Conservation (phyloP, 2,888 invertebrate genomes). For the Stenoptilia bipunctidactyla region DNA sequence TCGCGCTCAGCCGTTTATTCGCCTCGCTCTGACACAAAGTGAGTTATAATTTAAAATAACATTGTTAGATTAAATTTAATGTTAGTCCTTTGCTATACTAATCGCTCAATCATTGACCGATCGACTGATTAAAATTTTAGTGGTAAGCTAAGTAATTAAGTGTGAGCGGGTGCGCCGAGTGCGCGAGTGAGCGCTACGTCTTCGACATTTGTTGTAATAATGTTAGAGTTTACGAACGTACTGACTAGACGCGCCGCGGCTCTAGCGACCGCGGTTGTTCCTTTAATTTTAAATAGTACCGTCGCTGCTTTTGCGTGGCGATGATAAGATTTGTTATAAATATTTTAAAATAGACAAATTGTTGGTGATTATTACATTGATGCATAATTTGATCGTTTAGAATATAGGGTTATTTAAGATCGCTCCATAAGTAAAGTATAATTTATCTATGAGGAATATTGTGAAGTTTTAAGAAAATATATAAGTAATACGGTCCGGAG, state of each 20-base stretch:
- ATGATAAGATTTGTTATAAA: constrained; percentile 55
- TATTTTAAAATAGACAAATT: constrained; percentile 60
- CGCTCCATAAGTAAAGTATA: constrained; percentile 68
- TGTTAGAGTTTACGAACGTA: constrained; percentile 49
- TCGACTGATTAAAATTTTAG: constrained; percentile 72
- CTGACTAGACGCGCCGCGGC: constrained; percentile 35
- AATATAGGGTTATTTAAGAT: constrained; percentile 70
- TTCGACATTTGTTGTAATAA: constrained; percentile 41
- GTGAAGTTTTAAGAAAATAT: constrained; percentile 56
- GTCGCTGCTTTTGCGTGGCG: constrained; percentile 26
- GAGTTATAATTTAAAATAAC: constrained; percentile 70
- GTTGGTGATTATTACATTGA: constrained; percentile 56
- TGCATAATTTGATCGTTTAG: constrained; percentile 68
- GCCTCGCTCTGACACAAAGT: constrained; percentile 46
- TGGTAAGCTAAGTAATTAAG: constrained; percentile 66
- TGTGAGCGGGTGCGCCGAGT: constrained; percentile 20
- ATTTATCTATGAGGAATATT: constrained; percentile 62
- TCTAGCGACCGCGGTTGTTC: constrained; percentile 27
- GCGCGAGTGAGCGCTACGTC: constrained; percentile 19
- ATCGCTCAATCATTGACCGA: constrained; percentile 71
- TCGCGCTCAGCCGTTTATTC: constrained; percentile 31
- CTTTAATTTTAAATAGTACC: constrained; percentile 41
- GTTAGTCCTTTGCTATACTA: constrained; percentile 70
- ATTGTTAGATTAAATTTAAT: constrained; percentile 72
- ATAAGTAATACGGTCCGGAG: constrained; percentile 53